phyloP scores from a whole-genome alignment of 2,888 invertebrate species.

The Drosophila borealis region DNA sequence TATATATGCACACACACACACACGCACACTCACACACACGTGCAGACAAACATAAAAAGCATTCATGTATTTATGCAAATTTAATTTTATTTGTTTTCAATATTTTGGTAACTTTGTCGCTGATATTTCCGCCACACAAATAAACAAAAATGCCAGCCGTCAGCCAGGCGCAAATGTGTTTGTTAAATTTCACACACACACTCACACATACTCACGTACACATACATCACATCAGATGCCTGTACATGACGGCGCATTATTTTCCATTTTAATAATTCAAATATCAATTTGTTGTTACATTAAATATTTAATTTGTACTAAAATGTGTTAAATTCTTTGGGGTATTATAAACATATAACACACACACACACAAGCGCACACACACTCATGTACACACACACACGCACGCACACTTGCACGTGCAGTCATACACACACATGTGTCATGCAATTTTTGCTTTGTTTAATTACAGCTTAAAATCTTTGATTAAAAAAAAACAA shows the following conservation, averaged over 20 bases:
- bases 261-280: slow-evolving; percentile 79
- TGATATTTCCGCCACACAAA: slow-evolving; percentile 78
- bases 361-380: slow-evolving; percentile 14
- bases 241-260: slow-evolving; percentile 74
- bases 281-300: slow-evolving; percentile 79
- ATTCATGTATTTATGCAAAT: slow-evolving; percentile 75
- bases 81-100: slow-evolving; percentile 80
- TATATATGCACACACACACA: slow-evolving; percentile 24
- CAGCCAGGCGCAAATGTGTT: slow-evolving; percentile 69
- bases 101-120: slow-evolving; percentile 79
- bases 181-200: slow-evolving; percentile 53
- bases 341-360: slow-evolving; percentile 63
- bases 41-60: slow-evolving; percentile 40
- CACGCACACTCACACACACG: slow-evolving; percentile 19
- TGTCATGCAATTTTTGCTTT: slow-evolving; percentile 69
- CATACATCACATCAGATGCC: slow-evolving; percentile 27
- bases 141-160: slow-evolving; percentile 69
- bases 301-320: slow-evolving; percentile 80
- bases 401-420: slow-evolving; percentile 13
- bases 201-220: slow-evolving; percentile 12
- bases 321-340: slow-evolving; percentile 79
- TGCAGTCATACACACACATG: slow-evolving; percentile 23
- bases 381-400: slow-evolving; percentile 5
- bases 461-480: slow-evolving; percentile 79
- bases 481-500: slow-evolving; percentile 64